Percentiles rank a stretch among this genome's conserved stretches.
Conservation (phyloP, 1,140 invertebrate species). For the Acyrthosiphon pisum region DNA sequence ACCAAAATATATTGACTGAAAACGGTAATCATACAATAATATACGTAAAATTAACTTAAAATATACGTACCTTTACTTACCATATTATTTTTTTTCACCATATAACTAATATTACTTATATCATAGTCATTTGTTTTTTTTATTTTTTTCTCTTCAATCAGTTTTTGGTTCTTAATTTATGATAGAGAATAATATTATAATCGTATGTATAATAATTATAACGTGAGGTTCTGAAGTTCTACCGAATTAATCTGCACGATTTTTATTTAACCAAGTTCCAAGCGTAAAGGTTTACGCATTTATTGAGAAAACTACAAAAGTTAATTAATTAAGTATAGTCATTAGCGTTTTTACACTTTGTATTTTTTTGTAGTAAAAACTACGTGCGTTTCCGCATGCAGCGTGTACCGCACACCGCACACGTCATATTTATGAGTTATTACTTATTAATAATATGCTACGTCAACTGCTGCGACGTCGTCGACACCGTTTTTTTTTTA, state of each 20-base stretch:
- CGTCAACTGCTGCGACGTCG: neutral
- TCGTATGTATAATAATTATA: neutral
- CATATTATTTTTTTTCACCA: neutral
- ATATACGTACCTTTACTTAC: neutral
- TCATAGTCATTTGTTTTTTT: neutral
- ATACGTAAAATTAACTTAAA: no score
- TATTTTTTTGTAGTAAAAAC: neutral
- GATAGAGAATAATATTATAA: neutral
- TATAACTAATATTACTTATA: constrained; percentile 55
- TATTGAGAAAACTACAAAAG: neutral
- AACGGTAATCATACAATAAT: constrained; percentile 58
- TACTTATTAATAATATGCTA: neutral
- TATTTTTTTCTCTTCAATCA: neutral
- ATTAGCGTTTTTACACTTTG: neutral
- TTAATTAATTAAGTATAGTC: neutral
- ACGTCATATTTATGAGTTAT: neutral
- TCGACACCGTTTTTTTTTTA: neutral
- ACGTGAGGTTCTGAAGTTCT: neutral
- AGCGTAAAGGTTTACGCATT: neutral
- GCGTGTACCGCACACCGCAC: neutral
- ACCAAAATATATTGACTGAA: constrained; percentile 67
- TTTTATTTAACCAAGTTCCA: neutral
- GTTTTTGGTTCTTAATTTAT: neutral
- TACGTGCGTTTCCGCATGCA: neutral
- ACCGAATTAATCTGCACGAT: neutral